These are phyloP conservation scores for Strigamia maritima DNA, from an alignment of 2,888 invertebrate genomes.

Conservation along the genomic window DNA sequence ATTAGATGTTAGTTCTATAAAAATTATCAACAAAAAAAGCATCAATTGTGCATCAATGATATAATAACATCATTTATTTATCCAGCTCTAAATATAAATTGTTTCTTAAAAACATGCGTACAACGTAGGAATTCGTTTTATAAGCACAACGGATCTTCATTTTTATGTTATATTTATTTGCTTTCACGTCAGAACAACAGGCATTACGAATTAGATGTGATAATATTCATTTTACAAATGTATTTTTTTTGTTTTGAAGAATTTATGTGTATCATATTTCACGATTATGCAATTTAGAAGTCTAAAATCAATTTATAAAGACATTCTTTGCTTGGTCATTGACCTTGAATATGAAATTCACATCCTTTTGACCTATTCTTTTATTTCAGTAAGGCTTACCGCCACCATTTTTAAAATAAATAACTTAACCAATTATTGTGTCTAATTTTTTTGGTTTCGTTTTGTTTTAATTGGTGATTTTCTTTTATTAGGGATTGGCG, in stretches of 20 bases:
- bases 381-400: background rate
- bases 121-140: too few species aligned
- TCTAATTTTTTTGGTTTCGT: background rate
- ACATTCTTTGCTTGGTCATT: conserved; percentile 23
- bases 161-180: too few species aligned
- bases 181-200: too few species aligned
- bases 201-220: too few species aligned
- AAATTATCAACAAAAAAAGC: too few species aligned
- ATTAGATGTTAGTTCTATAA: too few species aligned
- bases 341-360: conserved; percentile 21
- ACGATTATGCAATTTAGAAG: background rate
- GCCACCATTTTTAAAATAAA: background rate
- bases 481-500: conserved; percentile 15
- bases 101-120: too few species aligned
- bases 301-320: conserved; percentile 6
- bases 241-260: background rate
- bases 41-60: too few species aligned
- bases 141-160: too few species aligned
- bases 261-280: background rate
- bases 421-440: background rate
- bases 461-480: background rate
- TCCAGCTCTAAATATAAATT: too few species aligned
- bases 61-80: too few species aligned
- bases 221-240: too few species aligned
- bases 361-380: conserved; percentile 24